phyloP scores from a whole-genome alignment of 1,140 invertebrate genomes.

The Thaumetopoea pityocampa region DNA sequence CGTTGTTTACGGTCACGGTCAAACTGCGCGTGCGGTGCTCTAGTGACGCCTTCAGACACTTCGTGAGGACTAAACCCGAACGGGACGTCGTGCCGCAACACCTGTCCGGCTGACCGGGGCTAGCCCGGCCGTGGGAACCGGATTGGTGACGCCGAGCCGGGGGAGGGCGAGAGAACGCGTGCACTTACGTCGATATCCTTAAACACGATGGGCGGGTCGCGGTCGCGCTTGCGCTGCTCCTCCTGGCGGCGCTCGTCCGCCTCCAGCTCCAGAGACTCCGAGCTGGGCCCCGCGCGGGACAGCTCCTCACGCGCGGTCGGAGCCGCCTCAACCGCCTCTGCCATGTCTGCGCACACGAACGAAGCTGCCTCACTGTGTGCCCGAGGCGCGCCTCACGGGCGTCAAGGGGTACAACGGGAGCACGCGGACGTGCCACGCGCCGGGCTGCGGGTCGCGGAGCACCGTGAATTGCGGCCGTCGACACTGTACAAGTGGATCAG shows the following conservation, averaged over 20 bases:
- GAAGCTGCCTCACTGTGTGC: neutral
- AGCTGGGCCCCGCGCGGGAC: slow-evolving; percentile 47
- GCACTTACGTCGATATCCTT: slow-evolving; percentile 83
- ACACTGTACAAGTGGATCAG: no score
- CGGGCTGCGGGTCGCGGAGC: no score
- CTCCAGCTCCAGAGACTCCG: slow-evolving; percentile 76
- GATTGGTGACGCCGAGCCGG: neutral
- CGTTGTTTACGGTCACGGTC: no score
- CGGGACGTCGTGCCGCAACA: no score
- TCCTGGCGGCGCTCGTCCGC: slow-evolving; percentile 80
- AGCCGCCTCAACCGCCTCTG: slow-evolving; percentile 58
- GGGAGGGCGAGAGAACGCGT: neutral
- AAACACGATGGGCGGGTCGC: slow-evolving; percentile 91
- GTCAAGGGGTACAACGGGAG: neutral
- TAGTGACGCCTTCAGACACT: no score
- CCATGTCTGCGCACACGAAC: slow-evolving; percentile 49
- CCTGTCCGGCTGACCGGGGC: no score
- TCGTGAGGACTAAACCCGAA: no score
- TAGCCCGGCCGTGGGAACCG: no score
- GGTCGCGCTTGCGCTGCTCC: slow-evolving; percentile 83
- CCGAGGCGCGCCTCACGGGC: neutral
- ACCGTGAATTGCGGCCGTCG: no score
- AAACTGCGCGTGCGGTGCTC: no score
- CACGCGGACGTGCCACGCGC: no score
- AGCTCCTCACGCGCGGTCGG: slow-evolving; percentile 38